Conservation (phyloP, 2,113 vertebrate species). For the Chaetura pelagica region DNA sequence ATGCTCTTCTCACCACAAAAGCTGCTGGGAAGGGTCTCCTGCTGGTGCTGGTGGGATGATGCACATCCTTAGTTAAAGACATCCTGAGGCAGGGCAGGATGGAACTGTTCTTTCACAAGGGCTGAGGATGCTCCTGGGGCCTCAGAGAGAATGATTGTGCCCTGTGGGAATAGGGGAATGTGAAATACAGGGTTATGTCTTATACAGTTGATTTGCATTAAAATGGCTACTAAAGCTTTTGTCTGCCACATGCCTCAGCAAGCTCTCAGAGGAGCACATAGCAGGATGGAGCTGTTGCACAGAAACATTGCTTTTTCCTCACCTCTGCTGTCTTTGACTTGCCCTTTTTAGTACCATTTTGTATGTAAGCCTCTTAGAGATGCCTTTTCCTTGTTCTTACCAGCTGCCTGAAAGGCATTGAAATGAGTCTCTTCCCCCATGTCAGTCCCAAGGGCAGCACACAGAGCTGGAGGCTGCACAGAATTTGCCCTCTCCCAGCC, state of each 20-base stretch:
- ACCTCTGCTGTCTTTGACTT: not conserved
- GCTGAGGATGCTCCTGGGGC: not conserved
- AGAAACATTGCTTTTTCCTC: not conserved
- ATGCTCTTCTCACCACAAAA: not conserved
- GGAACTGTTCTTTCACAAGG: not conserved
- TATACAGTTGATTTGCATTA: slow-evolving; percentile 27
- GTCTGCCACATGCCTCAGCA: not conserved
- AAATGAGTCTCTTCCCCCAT: not conserved
- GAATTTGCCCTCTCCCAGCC: not conserved
- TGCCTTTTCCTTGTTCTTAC: not conserved
- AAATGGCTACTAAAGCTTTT: slow-evolving; percentile 14
- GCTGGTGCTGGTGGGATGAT: not conserved
- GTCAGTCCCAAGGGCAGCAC: not conserved
- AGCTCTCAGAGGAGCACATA: slow-evolving; percentile 14
- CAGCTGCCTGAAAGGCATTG: not conserved
- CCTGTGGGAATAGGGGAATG: not conserved
- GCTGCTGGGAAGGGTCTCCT: not conserved
- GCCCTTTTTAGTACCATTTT: not conserved
- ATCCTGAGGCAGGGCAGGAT: not conserved
- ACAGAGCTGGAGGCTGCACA: not conserved
- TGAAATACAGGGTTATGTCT: not conserved
- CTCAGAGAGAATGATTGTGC: not conserved
- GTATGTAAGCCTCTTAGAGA: not conserved
- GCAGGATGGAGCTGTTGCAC: not conserved
- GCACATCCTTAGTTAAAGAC: not conserved